Base-by-base conservation (phyloP, 2,113 vertebrate species). In the Plecturocebus donacophilus region DNA sequence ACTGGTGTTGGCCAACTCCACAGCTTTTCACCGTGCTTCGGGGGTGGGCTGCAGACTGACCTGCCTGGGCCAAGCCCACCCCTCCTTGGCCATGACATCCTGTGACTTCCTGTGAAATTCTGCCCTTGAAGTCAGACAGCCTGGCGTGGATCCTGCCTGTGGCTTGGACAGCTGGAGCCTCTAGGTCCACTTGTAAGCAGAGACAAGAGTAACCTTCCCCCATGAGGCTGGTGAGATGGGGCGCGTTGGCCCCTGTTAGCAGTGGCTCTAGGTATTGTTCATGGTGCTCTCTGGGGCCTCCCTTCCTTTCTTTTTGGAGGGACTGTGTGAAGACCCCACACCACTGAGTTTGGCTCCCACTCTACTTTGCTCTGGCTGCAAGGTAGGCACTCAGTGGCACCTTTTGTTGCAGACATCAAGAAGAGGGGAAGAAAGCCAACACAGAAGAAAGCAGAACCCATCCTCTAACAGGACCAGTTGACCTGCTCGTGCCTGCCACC, bases 391-490 rank as follows among this genome's bases (percentile, higher is more conserved):
- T 95, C 68, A 86, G 5, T 1, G 32, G 32, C 3, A 35, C 35
- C 47, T 84, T 90, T 84, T 58, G 40, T 92, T 66, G 79, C 61
- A 98, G 97, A 83, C 40, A 61, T 96, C 90, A 97, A 90, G 96
- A 97, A 88, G 90, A 96, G 25, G 86, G 96, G 64, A 89, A 98
- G 40, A 73, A 97, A 92, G 61, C 66, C 1, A 3, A 97, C 61
- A 85, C 0, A 1, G 10, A 95, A 88, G 81, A 98, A 91, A 90
- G 52, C 20, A 77, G 91, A 95, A 8, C 20, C n/a, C 13, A n/a
- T 95, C 54, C 2, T 97, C 61, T 58, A 61, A 12, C 10, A 12
- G 68, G 92, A 97, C 75, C 38, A 0, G 30, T 93, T 71, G 0
- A 82, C 80, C 25, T 97, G 95, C 52, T 88, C 73, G 0, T 83